Base-by-base conservation (phyloP, 2,888 invertebrate species). In the Masnerella sp. region DNA sequence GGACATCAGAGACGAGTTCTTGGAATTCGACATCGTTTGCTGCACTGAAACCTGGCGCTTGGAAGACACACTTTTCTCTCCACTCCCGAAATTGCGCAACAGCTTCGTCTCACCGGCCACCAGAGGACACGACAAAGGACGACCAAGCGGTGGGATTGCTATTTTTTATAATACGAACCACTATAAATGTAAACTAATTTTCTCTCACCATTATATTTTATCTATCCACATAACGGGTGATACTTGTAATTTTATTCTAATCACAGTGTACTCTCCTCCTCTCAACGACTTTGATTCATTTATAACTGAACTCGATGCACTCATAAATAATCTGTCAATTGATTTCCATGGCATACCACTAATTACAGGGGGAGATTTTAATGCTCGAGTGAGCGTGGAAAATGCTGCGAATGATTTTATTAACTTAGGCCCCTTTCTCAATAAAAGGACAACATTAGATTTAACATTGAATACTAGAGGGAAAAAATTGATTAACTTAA, bases 251-350 rank as follows among this genome's bases (percentile, higher is more conserved):
- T 34, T 34, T 34, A 34, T 34, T 11, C 11, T 34, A 12, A 34
- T 34, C 5, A n/a, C 11, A 1, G 3, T 34, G 5, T 34, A 34
- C 11, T 34, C 5, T 12, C 34, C 34, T 12, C 34, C 34, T n/a
- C 34, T 34, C 9, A 34, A n/a, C 34, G 34, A 34, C n/a, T 34
- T 34, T 34, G 34, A 34, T n/a, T 11, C 11, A 5, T 34, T 34
- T 11, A 11, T 34, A n/a, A n/a, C 5, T 34, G 9, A 34, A 5
- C 11, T 34, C 5, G 34, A 34, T 11, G 9, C 11, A 11, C 11
- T 34, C 11, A 2, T 34, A 1, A 34, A n/a, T 34, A 11, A 34
- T 11, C 11, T 34, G 34, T 5, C 5, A 34, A 11, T 11, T 8
- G 11, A 34, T n/a, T n/a, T 5, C 11, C n/a, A 5, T 5, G 2